A percentile compares a stretch with the other conserved stretches of the same genome.
These are phyloP conservation scores for Argynnis bischoffii DNA, from an alignment of 2,888 invertebrate genomes.

Conservation along the genomic window DNA sequence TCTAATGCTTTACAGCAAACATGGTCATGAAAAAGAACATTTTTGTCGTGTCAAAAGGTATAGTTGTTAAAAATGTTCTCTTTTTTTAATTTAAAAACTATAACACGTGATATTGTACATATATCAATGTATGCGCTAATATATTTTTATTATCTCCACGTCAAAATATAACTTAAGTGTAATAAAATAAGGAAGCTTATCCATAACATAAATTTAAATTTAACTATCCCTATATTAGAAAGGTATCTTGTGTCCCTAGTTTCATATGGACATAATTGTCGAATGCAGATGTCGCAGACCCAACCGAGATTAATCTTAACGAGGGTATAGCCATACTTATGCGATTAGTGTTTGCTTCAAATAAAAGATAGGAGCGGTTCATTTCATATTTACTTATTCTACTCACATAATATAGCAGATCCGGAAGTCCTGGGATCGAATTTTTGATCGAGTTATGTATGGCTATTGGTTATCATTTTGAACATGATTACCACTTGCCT, in stretches of 20 bases:
- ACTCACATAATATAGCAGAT: background rate
- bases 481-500: too few relatives aligned
- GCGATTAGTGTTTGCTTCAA: slow-evolving; percentile 52
- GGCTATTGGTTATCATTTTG: too few relatives aligned
- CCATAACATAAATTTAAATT: slow-evolving; percentile 13
- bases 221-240: slow-evolving; percentile 20
- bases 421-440: background rate
- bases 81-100: too few relatives aligned
- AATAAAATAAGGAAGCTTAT: slow-evolving; percentile 14
- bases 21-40: too few relatives aligned
- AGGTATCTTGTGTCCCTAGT: slow-evolving; percentile 39
- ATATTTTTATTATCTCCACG: too few relatives aligned
- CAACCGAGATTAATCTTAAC: slow-evolving; percentile 77
- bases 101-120: too few relatives aligned
- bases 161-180: background rate
- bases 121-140: too few relatives aligned
- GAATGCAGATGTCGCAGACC: slow-evolving; percentile 75
- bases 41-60: too few relatives aligned
- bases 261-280: slow-evolving; percentile 77
- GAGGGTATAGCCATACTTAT: slow-evolving; percentile 75
- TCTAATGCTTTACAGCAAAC: too few relatives aligned
- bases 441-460: too few relatives aligned
- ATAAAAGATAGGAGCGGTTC: slow-evolving; percentile 28
- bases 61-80: too few relatives aligned
- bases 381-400: background rate